A percentile compares a stretch with the other conserved stretches of the same genome.
Conservation (phyloP, 35 echinoderm and acorn worm genomes). For the Apostichopus parvimensis region DNA sequence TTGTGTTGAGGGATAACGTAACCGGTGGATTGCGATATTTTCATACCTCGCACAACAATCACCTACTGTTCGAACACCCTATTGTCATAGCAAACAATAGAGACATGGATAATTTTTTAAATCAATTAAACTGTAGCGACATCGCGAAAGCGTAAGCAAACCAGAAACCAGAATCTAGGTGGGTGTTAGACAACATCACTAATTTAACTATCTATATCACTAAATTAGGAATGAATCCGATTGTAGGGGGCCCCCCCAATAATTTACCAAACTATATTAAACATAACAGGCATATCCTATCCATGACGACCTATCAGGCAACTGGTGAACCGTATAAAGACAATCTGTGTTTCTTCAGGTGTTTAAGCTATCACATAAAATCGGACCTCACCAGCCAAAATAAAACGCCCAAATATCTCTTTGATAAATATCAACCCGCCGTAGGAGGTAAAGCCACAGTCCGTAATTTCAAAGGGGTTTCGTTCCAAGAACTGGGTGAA, state of each 20-base stretch:
- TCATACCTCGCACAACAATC: slow-evolving; percentile 10
- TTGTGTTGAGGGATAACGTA: background rate
- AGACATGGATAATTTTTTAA: background rate
- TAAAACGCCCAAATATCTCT: background rate
- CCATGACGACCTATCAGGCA: background rate
- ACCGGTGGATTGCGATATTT: slow-evolving; percentile 6
- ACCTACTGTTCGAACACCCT: background rate
- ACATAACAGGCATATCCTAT: background rate
- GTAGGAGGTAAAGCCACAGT: background rate
- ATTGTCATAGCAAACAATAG: background rate
- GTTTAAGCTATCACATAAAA: slow-evolving; percentile 18
- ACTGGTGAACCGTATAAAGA: slow-evolving; percentile 27
- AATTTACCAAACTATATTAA: slow-evolving; percentile 49
- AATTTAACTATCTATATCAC: background rate
- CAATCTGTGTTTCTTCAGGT: slow-evolving; percentile 59
- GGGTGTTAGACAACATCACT: background rate
- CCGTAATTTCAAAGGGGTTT: background rate
- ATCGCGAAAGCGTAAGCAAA: background rate
- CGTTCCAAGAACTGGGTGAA: background rate
- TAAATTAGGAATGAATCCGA: background rate
- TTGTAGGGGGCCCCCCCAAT: background rate
- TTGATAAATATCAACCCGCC: slow-evolving; percentile 16
- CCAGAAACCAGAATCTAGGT: background rate
- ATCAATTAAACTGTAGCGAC: background rate
- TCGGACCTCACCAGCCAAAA: background rate